A percentile compares a stretch with the other conserved stretches of the same genome.
These are phyloP conservation scores for Sphaerodactylus townsendi DNA, from an alignment of 2,113 vertebrate genomes.

Conservation along the genomic window DNA sequence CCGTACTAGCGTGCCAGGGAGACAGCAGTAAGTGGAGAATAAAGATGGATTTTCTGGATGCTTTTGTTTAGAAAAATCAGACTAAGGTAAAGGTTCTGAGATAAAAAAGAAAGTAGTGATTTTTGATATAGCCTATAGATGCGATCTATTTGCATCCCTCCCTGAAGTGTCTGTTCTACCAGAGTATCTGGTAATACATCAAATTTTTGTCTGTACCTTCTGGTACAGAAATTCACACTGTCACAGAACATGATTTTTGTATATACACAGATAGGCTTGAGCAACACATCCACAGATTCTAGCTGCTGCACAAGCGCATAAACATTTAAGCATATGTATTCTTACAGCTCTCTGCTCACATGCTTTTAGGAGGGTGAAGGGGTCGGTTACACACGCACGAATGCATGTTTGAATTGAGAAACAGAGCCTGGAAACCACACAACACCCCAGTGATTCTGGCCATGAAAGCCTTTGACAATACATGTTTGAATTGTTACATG, in stretches of 20 bases:
- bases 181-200: background rate
- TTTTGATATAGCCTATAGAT: background rate
- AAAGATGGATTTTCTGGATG: background rate
- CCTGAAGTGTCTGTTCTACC: background rate
- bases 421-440: no score
- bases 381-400: no score
- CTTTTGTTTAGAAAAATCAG: background rate
- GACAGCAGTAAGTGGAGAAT: background rate
- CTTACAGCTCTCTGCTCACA: background rate
- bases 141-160: background rate
- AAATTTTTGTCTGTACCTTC: background rate
- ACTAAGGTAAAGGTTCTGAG: no score
- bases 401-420: no score
- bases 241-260: background rate
- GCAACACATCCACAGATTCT: background rate
- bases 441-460: no score
- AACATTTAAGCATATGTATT: background rate
- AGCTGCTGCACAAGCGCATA: background rate
- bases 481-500: background rate
- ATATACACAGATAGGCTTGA: background rate
- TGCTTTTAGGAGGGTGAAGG: no score
- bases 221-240: background rate
- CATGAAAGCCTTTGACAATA: no score
- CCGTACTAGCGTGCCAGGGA: background rate
- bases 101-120: background rate